These are phyloP conservation scores for Rhegmatorhina hoffmannsi DNA, from an alignment of 2,113 vertebrate species.

Conservation along the genomic window DNA sequence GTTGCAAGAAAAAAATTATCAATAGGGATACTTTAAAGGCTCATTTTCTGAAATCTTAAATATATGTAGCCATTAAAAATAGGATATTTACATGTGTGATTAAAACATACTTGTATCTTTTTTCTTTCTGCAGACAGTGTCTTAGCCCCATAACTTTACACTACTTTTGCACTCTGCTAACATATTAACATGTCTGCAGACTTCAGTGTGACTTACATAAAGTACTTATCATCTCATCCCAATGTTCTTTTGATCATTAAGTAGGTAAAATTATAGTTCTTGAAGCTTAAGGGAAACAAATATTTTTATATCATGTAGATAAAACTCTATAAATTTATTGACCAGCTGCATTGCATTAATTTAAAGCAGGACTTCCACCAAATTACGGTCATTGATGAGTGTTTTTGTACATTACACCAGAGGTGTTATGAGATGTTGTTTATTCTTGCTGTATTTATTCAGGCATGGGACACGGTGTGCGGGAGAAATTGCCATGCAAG, in stretches of 20 bases:
- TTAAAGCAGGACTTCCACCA: neutral
- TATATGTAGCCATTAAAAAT: neutral
- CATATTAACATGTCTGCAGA: neutral
- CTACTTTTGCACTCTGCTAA: neutral
- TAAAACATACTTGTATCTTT: neutral
- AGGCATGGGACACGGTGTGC: constrained; percentile 97
- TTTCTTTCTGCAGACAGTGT: neutral
- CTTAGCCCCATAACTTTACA: neutral
- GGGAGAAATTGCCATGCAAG: constrained; percentile 98
- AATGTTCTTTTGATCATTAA: neutral
- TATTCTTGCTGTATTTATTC: neutral
- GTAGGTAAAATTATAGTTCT: neutral
- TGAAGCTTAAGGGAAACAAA: neutral
- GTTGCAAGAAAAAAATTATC: neutral
- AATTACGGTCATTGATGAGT: neutral
- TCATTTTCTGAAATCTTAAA: neutral
- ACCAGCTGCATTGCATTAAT: neutral
- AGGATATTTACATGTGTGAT: neutral
- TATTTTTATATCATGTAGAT: neutral
- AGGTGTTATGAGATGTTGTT: neutral
- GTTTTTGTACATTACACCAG: neutral
- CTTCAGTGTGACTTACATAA: neutral
- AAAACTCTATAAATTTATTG: neutral
- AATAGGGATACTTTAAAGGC: neutral
- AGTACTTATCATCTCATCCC: neutral